These are phyloP conservation scores for Agapetus fuscipes DNA, from an alignment of 2,888 invertebrate species.

Conservation along the genomic window DNA sequence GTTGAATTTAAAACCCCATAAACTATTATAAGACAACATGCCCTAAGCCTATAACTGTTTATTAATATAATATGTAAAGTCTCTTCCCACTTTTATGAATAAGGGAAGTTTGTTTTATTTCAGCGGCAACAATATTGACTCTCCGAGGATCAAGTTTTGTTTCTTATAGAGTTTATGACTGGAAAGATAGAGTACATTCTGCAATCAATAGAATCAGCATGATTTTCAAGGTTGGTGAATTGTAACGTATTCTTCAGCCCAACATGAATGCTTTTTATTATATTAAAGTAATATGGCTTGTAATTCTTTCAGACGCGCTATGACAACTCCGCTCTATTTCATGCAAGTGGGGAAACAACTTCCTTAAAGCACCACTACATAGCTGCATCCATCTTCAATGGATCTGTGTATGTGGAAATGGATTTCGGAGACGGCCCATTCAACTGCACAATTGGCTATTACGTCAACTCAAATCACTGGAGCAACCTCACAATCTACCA, in stretches of 20 bases:
- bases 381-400: slow-evolving; percentile 75
- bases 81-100: no score
- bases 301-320: slow-evolving; percentile 65
- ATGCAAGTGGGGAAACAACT: slow-evolving; percentile 85
- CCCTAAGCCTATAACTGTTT: no score
- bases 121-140: slow-evolving; percentile 81
- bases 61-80: no score
- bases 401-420: slow-evolving; percentile 75
- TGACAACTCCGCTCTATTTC: slow-evolving; percentile 86
- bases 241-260: neutral
- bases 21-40: no score
- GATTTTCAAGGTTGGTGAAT: slow-evolving; percentile 63
- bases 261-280: neutral
- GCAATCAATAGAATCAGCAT: slow-evolving; percentile 79
- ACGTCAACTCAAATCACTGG: slow-evolving; percentile 70
- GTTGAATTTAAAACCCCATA: neutral
- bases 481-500: slow-evolving; percentile 84
- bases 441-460: slow-evolving; percentile 55
- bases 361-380: slow-evolving; percentile 78
- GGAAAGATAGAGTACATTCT: slow-evolving; percentile 85
- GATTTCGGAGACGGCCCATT: slow-evolving; percentile 77
- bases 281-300: neutral
- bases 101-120: no score
- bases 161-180: slow-evolving; percentile 85
- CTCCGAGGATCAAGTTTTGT: slow-evolving; percentile 86